These are phyloP conservation scores for Platycheirus albimanus DNA, from an alignment of 2,888 invertebrate genomes.

Conservation along the genomic window DNA sequence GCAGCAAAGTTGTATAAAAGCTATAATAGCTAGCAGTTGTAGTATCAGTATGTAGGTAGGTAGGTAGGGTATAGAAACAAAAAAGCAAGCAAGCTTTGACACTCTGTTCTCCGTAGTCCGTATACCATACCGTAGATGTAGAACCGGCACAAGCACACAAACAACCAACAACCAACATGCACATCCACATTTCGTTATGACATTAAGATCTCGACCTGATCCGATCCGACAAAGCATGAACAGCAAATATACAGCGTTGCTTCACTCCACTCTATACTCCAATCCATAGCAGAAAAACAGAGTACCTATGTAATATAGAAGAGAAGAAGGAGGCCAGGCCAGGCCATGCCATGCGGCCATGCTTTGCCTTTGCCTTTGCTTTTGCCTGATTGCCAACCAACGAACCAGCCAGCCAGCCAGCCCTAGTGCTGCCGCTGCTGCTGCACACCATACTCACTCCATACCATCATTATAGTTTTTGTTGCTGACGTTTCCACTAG, in stretches of 20 bases:
- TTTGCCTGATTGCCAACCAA: slow-evolving; percentile 29
- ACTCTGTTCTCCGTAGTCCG: too few relatives aligned
- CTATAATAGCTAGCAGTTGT: slow-evolving; percentile 38
- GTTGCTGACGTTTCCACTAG: slow-evolving; percentile 36
- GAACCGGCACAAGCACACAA: slow-evolving; percentile 47
- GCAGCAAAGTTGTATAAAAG: slow-evolving; percentile 51
- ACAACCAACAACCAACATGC: slow-evolving; percentile 27
- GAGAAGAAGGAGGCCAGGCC: slow-evolving; percentile 22
- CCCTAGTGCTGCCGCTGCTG: too few relatives aligned
- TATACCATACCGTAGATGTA: too few relatives aligned
- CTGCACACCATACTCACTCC: too few relatives aligned
- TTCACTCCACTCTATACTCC: slow-evolving; percentile 19
- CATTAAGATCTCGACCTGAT: slow-evolving; percentile 74
- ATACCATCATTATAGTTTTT: slow-evolving; percentile 27
- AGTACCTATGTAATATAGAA: slow-evolving; percentile 45
- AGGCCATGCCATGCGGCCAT: slow-evolving; percentile 27
- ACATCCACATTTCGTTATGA: slow-evolving; percentile 69
- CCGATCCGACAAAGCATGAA: slow-evolving; percentile 72
- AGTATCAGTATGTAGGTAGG: too few relatives aligned
- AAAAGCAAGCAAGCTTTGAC: slow-evolving; percentile 52
- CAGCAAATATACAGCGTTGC: slow-evolving; percentile 56
- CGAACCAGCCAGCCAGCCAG: too few relatives aligned
- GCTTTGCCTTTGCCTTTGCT: too few relatives aligned
- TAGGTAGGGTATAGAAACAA: slow-evolving; percentile 23
- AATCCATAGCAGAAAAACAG: slow-evolving; percentile 45